Base-by-base conservation (phyloP, 2,113 vertebrate species). In the Dissostichus mawsoni region DNA sequence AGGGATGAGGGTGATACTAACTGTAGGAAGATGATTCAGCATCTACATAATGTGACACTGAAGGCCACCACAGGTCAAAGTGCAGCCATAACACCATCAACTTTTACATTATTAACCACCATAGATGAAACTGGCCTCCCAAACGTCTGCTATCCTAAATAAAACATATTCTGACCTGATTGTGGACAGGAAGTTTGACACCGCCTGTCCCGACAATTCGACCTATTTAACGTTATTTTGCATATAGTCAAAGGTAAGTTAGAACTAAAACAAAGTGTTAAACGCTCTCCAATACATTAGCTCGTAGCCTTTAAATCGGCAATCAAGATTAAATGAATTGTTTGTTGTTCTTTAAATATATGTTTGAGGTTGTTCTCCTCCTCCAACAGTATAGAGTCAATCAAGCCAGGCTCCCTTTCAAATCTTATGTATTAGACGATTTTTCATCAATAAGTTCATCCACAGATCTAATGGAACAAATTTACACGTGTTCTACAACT, bases 241-340 rank as follows among this genome's bases (percentile, higher is more conserved):
- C 16, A n/a, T n/a, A n/a, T n/a, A 9, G 7, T 3, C 9, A 47
- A 23, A 25, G 1, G 1, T 0, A 4, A 36, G 33, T 36, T 36
- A 11, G n/a, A 1, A 12, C 0, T 1, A 8, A 1, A 63, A 2
- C 5, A 5, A 29, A 0, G 8, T 25, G 1, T 9, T 4, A 53
- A 0, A 8, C 1, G 0, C 1, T 0, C 0, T 44, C 16, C 61
- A 3, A 20, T 8, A 0, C 1, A 4, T 6, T 8, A 52, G 0
- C 0, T 2, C 1, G 0, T 0, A 0, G 8, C 2, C 1, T 20
- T 47, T 16, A 33, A 55, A 0, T 69, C 66, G 8, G 16, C 36
- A 6, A 1, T 11, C 4, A 20, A 8, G 67, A 3, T 29, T 3
- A 29, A 29, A 29, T 29, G 25, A 29, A 29, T 29, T 3, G 25